Percentiles rank a stretch among this genome's conserved stretches.
Evolutionary conservation across 2,113 vertebrate species (phyloP).

Genomic region (Cyanistes caeruleus): DNA sequence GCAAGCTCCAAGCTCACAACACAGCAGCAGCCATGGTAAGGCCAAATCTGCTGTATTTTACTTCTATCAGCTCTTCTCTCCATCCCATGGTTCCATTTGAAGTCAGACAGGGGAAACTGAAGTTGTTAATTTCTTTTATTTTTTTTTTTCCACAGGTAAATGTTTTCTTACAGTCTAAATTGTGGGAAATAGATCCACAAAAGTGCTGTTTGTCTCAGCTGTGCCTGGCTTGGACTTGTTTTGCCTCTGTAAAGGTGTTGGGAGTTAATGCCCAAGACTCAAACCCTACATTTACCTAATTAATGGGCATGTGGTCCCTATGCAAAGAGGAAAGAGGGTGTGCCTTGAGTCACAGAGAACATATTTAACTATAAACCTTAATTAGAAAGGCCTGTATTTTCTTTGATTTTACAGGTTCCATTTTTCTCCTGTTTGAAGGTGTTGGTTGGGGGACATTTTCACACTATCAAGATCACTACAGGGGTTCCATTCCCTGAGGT

Average conservation of each 20-base stretch:
- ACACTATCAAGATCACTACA: fast-evolving
- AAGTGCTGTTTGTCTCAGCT: background rate
- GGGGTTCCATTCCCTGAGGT: fast-evolving
- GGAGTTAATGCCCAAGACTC: background rate
- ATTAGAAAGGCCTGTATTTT: background rate
- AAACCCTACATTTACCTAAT: background rate
- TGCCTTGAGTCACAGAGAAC: background rate
- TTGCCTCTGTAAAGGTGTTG: background rate
- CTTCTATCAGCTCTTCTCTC: background rate
- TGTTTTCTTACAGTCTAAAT: background rate
- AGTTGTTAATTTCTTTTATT: background rate
- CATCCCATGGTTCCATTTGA: background rate
- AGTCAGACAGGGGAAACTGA: background rate
- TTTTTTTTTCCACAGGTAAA: background rate
- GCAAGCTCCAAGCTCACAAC: background rate
- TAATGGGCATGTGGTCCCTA: too few relatives aligned
- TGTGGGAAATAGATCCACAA: background rate
- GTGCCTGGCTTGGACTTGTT: background rate
- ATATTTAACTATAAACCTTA: background rate
- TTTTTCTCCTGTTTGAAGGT: background rate
- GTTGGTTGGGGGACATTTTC: background rate
- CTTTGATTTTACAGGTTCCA: background rate
- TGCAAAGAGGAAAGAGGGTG: background rate
- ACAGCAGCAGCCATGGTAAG: fast-evolving
- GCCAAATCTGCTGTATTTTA: background rate